Percentiles rank a stretch among this genome's conserved stretches.
phyloP scores from a whole-genome alignment of 2,888 invertebrate species.

The Aporophyla lueneburgensis region DNA sequence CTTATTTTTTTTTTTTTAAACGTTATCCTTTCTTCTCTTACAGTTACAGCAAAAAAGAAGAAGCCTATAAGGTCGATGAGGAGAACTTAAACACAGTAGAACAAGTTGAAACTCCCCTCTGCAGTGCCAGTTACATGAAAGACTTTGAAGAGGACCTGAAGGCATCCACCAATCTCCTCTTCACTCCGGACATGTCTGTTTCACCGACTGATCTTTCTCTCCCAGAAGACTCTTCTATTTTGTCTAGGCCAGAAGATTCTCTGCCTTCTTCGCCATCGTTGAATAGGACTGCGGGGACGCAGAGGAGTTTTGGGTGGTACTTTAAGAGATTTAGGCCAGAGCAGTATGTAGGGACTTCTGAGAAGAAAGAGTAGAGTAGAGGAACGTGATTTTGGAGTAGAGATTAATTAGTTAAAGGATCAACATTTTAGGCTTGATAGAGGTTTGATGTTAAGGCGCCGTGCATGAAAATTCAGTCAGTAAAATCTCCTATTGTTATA shows the following conservation, averaged over 20 bases:
- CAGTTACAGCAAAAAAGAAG: conserved; percentile 90
- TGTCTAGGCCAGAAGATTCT: conserved; percentile 74
- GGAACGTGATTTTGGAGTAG: not conserved
- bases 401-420: not conserved
- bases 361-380: conserved; percentile 40
- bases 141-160: conserved; percentile 83
- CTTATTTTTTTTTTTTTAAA: too few relatives aligned
- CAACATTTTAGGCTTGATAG: not conserved
- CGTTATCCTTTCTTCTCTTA: conserved; percentile 25
- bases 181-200: conserved; percentile 74
- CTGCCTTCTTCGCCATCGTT: conserved; percentile 78
- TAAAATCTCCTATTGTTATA: too few relatives aligned
- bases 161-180: conserved; percentile 75
- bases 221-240: conserved; percentile 75
- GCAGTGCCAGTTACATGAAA: conserved; percentile 93
- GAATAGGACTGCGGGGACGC: conserved; percentile 76
- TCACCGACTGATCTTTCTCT: conserved; percentile 78
- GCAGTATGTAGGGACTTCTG: conserved; percentile 64
- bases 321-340: conserved; percentile 80
- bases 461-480: too few relatives aligned
- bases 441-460: not conserved
- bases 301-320: conserved; percentile 85
- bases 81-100: conserved; percentile 92
- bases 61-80: conserved; percentile 91
- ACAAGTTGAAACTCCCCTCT: conserved; percentile 93